Evolutionary conservation across 2,113 vertebrate species (phyloP).

Genomic region (Hippocampus comes): DNA sequence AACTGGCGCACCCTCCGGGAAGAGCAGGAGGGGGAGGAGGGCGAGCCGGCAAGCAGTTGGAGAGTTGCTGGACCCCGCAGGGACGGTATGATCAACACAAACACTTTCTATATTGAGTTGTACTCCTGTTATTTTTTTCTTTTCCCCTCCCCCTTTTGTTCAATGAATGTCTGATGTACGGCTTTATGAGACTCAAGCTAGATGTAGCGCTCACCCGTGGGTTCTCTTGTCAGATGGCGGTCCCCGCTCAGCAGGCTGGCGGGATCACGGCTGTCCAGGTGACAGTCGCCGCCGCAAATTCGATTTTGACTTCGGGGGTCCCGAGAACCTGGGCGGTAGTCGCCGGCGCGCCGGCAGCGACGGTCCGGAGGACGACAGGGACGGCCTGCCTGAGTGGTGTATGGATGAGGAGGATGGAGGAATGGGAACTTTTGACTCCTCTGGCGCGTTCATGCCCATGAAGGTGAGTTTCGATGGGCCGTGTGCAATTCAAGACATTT

Average conservation of each 20-base stretch:
- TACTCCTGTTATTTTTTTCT: background rate
- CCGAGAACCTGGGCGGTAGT: slow-evolving; percentile 67
- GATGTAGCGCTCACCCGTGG: background rate
- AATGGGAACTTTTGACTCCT: slow-evolving; percentile 91
- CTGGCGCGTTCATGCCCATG: slow-evolving; percentile 84
- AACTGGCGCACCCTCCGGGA: slow-evolving; percentile 89
- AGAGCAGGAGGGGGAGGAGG: slow-evolving; percentile 83
- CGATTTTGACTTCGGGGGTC: slow-evolving; percentile 85
- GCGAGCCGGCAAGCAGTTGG: slow-evolving; percentile 74
- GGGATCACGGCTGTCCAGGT: slow-evolving; percentile 74
- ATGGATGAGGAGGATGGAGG: slow-evolving; percentile 87
- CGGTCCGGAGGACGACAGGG: slow-evolving; percentile 81
- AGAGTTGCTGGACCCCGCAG: slow-evolving; percentile 74
- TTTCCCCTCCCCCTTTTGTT: background rate
- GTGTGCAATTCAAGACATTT: too few relatives aligned
- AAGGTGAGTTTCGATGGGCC: slow-evolving; percentile 68
- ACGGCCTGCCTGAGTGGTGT: slow-evolving; percentile 89
- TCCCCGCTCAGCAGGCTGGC: slow-evolving; percentile 89
- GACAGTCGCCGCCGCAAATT: slow-evolving; percentile 82
- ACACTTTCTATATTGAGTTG: background rate
- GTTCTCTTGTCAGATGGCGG: slow-evolving; percentile 70
- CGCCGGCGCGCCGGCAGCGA: slow-evolving; percentile 73
- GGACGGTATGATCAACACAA: slow-evolving; percentile 64
- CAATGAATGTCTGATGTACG: background rate
- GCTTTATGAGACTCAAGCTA: background rate